Evolutionary conservation across 1,140 invertebrate genomes (phyloP), one percentile per base, ranked within the genome.

Genomic region (Liolophura sinensis): DNA sequence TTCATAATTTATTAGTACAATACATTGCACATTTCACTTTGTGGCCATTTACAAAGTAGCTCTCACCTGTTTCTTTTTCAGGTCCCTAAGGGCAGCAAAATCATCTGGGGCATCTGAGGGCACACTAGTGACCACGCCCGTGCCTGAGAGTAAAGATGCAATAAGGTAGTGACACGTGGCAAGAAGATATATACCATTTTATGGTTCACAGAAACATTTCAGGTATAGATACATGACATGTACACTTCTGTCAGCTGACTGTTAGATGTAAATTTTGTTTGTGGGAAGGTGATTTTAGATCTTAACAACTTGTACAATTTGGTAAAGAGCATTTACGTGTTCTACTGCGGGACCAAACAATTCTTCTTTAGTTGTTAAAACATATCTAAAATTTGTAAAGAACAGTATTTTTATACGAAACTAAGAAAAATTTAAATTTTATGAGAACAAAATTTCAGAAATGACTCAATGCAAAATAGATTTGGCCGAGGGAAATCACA

Each of bases 21-120:
- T 5, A 40, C 9, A 40, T 40, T 40, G 31, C 31, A 40, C 31
- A 40, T 40, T 40, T 40, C 31, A 40, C 3, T 5, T 40, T 40
- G n/a, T n/a, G 9, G 31, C 3, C 3, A 40, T 40, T 40, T 40
- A 9, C 31, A 40, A 40, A 40, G 9, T 40, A 3, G 31, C 31
- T 61, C 69, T 78, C 55, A 82, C 81, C 64, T 79, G 88, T 82
- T 99, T 99, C 75, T 98, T 98, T 78, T 99, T 96, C 40, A 99
- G 85, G 87, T 99, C 97, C 18, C 91, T 87, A 1, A 99, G 85
- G 47, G 97, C 96, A 40, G 96, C 96, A 85, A 93, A 99, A 86
- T 99, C 98, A 86, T 99, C 98, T 1, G 98, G 98, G 4, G 98
- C 93, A 87, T 99, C 98, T 1, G 96, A 98, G 0, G 97, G 97